Percentiles rank a stretch among this genome's conserved stretches.
Evolutionary conservation across 2,888 invertebrate species (phyloP).

Genomic region (Caenorhabditis sinica): DNA sequence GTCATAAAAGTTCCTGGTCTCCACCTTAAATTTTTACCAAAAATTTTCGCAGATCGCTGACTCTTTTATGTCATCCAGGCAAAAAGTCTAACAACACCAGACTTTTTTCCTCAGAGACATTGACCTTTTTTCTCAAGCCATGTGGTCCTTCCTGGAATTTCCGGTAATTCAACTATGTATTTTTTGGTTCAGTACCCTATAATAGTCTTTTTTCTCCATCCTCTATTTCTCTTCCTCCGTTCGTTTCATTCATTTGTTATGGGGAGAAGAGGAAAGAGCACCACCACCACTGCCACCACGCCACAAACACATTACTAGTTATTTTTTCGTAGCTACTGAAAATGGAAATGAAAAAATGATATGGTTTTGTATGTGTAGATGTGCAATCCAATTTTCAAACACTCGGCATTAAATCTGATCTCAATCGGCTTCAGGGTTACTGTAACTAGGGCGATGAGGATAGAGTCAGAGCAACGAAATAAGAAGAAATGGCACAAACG

Average conservation of each 20-base stretch:
- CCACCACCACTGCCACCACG: not conserved
- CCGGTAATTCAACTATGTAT: slow-evolving; percentile 27
- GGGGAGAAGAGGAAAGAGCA: slow-evolving; percentile 15
- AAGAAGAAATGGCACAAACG: slow-evolving; percentile 14
- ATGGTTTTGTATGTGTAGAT: slow-evolving; percentile 2
- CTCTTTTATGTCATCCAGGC: no score
- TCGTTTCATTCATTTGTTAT: slow-evolving; percentile 57
- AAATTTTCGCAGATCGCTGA: no score
- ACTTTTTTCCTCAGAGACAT: no score
- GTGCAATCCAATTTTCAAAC: no score
- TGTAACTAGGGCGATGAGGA: not conserved
- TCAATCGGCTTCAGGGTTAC: not conserved
- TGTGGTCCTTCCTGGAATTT: not conserved
- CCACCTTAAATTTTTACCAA: no score
- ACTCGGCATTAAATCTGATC: no score
- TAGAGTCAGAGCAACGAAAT: not conserved
- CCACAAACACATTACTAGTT: slow-evolving; percentile 42
- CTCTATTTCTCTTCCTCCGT: not conserved
- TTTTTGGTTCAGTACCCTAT: slow-evolving; percentile 3
- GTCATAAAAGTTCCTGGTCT: no score
- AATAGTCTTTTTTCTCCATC: slow-evolving; percentile 5
- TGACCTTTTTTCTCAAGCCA: no score
- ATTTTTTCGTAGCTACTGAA: slow-evolving; percentile 9
- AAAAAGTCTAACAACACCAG: no score
- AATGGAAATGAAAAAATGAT: slow-evolving; percentile 19